Evolutionary conservation across 1,140 invertebrate genomes (phyloP).

Genomic region (Maniola jurtina): DNA sequence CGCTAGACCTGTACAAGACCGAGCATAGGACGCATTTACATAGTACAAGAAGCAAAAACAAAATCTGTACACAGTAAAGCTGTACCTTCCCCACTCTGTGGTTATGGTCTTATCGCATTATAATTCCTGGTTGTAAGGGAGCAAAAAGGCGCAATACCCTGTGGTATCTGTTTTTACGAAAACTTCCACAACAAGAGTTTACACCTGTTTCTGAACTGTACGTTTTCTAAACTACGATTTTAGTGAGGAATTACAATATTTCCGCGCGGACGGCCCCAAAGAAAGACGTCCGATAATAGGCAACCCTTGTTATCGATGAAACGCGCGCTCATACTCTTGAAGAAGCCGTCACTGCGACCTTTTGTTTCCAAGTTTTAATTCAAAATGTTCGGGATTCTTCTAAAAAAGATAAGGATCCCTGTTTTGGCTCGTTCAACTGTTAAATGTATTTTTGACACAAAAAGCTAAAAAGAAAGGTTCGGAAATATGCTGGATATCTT

Average conservation of each 20-base stretch:
- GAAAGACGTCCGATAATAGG: slow-evolving; percentile 35
- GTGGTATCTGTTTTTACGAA: no score
- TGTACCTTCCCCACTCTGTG: no score
- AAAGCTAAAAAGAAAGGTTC: neutral
- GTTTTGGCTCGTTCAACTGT: neutral
- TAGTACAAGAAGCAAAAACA: no score
- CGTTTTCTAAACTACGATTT: slow-evolving; percentile 7
- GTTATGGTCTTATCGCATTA: no score
- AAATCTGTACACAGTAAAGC: no score
- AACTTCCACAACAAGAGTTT: no score
- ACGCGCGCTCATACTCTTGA: slow-evolving; percentile 14
- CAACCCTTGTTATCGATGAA: slow-evolving; percentile 37
- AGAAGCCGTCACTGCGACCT: slow-evolving; percentile 17
- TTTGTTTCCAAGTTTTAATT: slow-evolving; percentile 30
- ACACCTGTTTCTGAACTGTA: neutral
- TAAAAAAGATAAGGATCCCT: slow-evolving; percentile 4
- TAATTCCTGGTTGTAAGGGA: no score
- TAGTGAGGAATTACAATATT: slow-evolving; percentile 40
- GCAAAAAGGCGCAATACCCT: no score
- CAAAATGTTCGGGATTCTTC: slow-evolving; percentile 12
- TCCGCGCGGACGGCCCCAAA: slow-evolving; percentile 31
- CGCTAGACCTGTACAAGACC: no score
- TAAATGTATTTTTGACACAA: neutral
- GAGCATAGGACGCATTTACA: no score
- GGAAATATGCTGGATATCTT: no score